Percentiles rank a stretch among this genome's conserved stretches.
phyloP scores from a whole-genome alignment of 2,888 invertebrate genomes.

The Aphelenchoides bicaudatus region DNA sequence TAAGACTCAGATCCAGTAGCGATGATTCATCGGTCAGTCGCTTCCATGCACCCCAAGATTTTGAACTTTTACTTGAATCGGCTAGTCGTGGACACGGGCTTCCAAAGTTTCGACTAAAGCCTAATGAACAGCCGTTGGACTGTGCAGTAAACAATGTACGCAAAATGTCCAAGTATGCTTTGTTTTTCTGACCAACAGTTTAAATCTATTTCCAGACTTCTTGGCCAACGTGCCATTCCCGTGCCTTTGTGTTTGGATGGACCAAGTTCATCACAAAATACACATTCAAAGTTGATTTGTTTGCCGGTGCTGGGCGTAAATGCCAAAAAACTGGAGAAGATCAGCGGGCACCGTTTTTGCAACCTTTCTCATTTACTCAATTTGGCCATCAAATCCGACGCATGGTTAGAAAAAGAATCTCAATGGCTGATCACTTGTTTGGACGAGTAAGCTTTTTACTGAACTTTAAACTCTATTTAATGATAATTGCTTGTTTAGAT shows the following conservation, averaged over 20 bases:
- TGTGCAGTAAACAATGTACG: slow-evolving; percentile 9
- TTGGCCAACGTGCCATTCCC: slow-evolving; percentile 25
- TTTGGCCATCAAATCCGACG: slow-evolving; percentile 25
- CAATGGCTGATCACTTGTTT: slow-evolving; percentile 43
- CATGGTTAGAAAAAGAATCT: slow-evolving; percentile 40
- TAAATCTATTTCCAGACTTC: slow-evolving; percentile 9
- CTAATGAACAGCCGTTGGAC: slow-evolving; percentile 2
- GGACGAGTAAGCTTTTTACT: slow-evolving; percentile 36
- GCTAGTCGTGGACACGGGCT: background rate
- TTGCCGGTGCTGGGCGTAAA: slow-evolving; percentile 21
- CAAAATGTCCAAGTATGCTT: background rate
- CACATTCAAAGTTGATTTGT: slow-evolving; percentile 20
- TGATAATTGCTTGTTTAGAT: slow-evolving; percentile 14
- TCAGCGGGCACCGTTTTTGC: slow-evolving; percentile 16
- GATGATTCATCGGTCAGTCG: background rate
- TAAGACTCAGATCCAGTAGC: slow-evolving; percentile 21
- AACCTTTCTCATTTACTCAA: slow-evolving; percentile 31
- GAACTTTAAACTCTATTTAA: slow-evolving; percentile 3
- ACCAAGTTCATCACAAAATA: slow-evolving; percentile 10
- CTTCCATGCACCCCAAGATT: slow-evolving; percentile 17
- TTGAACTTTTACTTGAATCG: slow-evolving; percentile 10
- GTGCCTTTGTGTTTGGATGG: slow-evolving; percentile 24
- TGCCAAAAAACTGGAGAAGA: slow-evolving; percentile 19
- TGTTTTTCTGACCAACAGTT: background rate
- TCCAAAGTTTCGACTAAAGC: background rate